Base-by-base conservation (phyloP, 2,888 invertebrate genomes). In the Mythimna loreyi region DNA sequence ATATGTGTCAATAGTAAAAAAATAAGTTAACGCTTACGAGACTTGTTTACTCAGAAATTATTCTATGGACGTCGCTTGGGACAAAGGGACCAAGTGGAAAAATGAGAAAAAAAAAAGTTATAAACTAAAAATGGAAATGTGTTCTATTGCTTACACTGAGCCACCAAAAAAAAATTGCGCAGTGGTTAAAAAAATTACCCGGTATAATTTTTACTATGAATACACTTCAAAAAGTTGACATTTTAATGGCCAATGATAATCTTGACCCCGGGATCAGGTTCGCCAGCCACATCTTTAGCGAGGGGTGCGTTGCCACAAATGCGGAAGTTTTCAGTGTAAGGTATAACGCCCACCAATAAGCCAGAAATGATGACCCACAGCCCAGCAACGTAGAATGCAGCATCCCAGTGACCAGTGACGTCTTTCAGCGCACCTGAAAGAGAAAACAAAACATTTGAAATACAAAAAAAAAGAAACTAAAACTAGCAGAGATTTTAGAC, bases 291-390 rank as follows among this genome's bases (percentile, higher is more conserved):
- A 45, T 96, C 95, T 67, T 95, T 96, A 5, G 95, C 94, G 0
- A 96, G 88, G 0, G 95, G 83, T 85, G 96, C 96, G 91, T 89
- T 87, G 9, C 95, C 95, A 65, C 94, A 92, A n/a, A 97, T 96
- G 57, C 96, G 96, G 82, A 97, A 96, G 87, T 97, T 97, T 84
- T 96, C 96, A 8, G 97, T 97, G 85, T 94, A 96, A 0, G 97
- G 97, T 79, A 97, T 97, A 3, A 97, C 92, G 0, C 96, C 96
- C 16, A 97, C 96, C 0, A 97, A 91, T 0, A 97, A 81, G 40
- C 98, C 99, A 36, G 98, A 97, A 25, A 98, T 91, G 23, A 98
- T 96, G 64, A 98, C 98, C 97, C 98, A 98, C 56, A 97, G 93
- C 21, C 98, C 98, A 45, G 98, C 97, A 79, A 97, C 96, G 90